phyloP scores from a whole-genome alignment of 1,140 invertebrate species.

The Nebria ingens region DNA sequence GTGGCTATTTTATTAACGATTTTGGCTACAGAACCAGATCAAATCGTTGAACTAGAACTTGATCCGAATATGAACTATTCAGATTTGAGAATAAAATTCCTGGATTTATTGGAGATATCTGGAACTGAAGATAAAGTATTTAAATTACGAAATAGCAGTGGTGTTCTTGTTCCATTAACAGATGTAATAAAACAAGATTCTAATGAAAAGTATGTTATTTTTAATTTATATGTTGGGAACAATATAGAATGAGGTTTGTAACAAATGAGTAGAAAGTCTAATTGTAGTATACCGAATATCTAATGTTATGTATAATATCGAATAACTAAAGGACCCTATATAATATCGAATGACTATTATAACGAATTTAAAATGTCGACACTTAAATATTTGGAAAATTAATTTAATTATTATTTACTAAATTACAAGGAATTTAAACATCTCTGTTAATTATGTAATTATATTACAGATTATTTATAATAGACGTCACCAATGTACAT shows the following conservation, averaged over 20 bases:
- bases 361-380: too few relatives aligned
- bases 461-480: constrained; percentile 3
- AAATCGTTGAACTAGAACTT: constrained; percentile 16
- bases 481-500: constrained; percentile 19
- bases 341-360: too few relatives aligned
- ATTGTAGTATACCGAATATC: background rate
- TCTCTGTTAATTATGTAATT: too few relatives aligned
- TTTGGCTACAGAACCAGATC: background rate
- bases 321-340: too few relatives aligned
- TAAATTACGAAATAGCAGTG: constrained; percentile 28
- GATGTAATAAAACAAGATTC: constrained; percentile 19
- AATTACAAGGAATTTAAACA: too few relatives aligned
- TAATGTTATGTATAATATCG: too few relatives aligned
- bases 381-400: constrained; percentile 15
- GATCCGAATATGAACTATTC: constrained; percentile 23
- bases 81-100: constrained; percentile 23
- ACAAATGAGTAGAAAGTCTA: constrained; percentile 11
- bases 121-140: constrained; percentile 27
- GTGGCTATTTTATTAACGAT: too few relatives aligned
- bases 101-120: constrained; percentile 23
- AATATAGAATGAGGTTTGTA: background rate
- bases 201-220: background rate
- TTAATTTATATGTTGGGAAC: background rate
- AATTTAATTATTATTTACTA: constrained; percentile 8
- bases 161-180: constrained; percentile 26